phyloP scores from a whole-genome alignment of 2,113 vertebrate species.

The Otocyon megalotis region DNA sequence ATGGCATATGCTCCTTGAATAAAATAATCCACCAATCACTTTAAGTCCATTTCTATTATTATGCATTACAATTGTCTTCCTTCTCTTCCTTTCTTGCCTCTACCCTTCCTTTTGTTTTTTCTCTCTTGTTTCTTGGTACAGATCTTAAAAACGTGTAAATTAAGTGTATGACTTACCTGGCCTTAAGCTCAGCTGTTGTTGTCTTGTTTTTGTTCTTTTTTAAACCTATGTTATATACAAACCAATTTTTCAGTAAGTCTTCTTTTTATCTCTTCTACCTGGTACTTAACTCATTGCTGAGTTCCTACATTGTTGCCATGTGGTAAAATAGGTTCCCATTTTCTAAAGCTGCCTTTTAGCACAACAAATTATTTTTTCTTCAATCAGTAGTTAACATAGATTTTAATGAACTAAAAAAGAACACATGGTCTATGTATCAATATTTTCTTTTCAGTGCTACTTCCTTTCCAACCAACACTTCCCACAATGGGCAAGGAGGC shows the following conservation, averaged over 20 bases:
- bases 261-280: neutral
- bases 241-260: neutral
- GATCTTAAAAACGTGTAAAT: neutral
- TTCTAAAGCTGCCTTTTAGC: neutral
- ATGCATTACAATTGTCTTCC: neutral
- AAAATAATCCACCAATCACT: neutral
- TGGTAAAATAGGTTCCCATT: neutral
- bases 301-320: neutral
- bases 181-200: neutral
- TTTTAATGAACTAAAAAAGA: constrained; percentile 20
- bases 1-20: neutral
- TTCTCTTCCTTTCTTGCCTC: neutral
- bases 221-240: neutral
- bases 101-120: neutral
- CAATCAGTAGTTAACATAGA: neutral
- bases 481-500: neutral
- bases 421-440: neutral
- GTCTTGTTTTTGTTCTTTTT: neutral
- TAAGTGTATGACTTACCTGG: neutral
- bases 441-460: neutral
- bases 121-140: neutral
- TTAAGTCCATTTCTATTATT: neutral
- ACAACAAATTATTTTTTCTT: constrained; percentile 8
- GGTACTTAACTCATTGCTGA: neutral
- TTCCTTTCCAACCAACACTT: neutral